phyloP scores from a whole-genome alignment of 2,797 vertebrate species.

The Eurystomus glaucurus region DNA sequence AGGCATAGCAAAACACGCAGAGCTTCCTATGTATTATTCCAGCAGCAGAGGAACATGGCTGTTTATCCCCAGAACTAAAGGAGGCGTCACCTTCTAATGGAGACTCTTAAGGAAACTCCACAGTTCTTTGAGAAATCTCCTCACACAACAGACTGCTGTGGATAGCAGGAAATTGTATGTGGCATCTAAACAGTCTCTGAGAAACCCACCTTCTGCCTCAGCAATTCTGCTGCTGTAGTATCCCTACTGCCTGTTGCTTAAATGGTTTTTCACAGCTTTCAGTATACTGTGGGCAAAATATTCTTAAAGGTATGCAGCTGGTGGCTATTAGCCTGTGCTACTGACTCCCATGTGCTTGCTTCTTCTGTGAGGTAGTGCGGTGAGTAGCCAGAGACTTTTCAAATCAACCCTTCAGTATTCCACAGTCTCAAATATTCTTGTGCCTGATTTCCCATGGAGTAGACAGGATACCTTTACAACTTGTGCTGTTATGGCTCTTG shows the following conservation, averaged over 20 bases:
- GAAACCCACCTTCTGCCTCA: not conserved
- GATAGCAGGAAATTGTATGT: not conserved
- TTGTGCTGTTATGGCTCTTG: not conserved
- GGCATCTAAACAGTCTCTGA: not conserved
- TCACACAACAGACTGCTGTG: not conserved
- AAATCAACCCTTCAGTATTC: not conserved
- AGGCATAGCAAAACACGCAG: not conserved
- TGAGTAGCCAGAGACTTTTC: not conserved
- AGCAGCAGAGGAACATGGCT: not conserved
- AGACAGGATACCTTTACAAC: not conserved
- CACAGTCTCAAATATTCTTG: not conserved
- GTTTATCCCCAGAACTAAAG: not conserved
- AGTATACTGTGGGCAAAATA: not conserved
- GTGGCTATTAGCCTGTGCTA: not conserved
- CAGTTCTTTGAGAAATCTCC: not conserved
- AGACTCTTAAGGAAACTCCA: not conserved
- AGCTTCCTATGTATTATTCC: not conserved
- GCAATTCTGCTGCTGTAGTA: not conserved
- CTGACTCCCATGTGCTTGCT: not conserved
- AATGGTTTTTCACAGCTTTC: not conserved
- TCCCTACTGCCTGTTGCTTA: not conserved
- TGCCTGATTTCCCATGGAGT: not conserved
- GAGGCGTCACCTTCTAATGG: not conserved
- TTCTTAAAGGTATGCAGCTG: not conserved
- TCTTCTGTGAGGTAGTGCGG: not conserved